phyloP scores from a whole-genome alignment of 2,113 vertebrate species.

The Spheniscus mendiculus region DNA sequence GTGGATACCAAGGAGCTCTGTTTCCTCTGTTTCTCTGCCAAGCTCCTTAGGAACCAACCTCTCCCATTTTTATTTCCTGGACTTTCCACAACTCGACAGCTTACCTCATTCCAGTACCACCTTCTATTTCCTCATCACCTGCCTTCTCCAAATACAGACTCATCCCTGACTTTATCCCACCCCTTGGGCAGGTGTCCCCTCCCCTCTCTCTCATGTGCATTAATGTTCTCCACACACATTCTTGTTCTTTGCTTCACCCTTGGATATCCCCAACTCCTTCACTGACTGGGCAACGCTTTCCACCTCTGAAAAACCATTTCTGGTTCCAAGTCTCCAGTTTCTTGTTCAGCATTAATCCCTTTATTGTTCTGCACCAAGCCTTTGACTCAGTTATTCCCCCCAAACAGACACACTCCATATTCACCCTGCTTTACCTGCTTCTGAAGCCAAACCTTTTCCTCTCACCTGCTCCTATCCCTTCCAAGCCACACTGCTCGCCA shows the following conservation, averaged over 20 bases:
- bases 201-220: background rate
- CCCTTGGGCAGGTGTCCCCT: background rate
- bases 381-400: background rate
- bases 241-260: background rate
- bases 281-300: fast-evolving
- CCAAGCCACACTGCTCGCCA: background rate
- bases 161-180: background rate
- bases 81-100: background rate
- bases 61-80: background rate
- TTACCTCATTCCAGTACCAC: background rate
- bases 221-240: background rate
- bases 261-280: background rate
- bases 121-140: background rate
- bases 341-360: background rate
- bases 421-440: background rate
- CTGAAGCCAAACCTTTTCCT: background rate
- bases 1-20: background rate
- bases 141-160: background rate
- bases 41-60: background rate
- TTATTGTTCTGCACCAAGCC: background rate
- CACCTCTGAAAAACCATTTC: background rate
- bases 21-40: background rate
- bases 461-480: background rate
- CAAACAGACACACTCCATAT: background rate
- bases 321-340: background rate